A percentile compares a stretch with the other conserved stretches of the same genome.
Evolutionary conservation across 37 sponge, comb jelly and placozoan species (phyloP).

Genomic region (Chondrosia reniformis): DNA sequence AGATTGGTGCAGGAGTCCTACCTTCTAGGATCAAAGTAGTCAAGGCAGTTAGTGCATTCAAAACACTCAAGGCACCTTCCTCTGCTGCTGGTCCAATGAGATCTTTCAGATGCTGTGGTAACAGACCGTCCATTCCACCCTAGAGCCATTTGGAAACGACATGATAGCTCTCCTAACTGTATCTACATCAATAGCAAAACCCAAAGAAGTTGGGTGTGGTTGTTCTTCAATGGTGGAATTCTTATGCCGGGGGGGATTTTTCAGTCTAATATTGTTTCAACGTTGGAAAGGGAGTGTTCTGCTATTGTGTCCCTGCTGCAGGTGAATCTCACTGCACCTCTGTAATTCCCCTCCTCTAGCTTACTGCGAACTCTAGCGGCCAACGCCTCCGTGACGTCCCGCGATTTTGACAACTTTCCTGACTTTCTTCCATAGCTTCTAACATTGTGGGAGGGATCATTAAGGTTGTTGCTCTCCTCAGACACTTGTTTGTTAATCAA

Average conservation of each 20-base stretch:
- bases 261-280: neutral
- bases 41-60: constrained; percentile 20
- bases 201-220: neutral
- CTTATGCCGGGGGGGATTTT: neutral
- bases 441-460: neutral
- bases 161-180: neutral
- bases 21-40: constrained; percentile 25
- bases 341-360: neutral
- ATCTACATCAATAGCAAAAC: neutral
- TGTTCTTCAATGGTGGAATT: neutral
- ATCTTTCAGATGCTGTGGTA: constrained; percentile 45
- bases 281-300: neutral
- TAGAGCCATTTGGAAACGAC: constrained; percentile 13
- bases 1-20: constrained; percentile 11
- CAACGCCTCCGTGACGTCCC: neutral
- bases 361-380: neutral
- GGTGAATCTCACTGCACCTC: neutral
- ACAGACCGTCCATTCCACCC: constrained; percentile 34
- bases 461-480: neutral
- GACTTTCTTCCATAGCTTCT: neutral
- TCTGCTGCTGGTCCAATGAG: neutral
- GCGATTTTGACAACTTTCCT: neutral
- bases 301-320: neutral
- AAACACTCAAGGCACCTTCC: constrained; percentile 5
- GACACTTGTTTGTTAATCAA: neutral